Base-by-base conservation (phyloP, 2,797 vertebrate species). In the Serranus cabrilla region DNA sequence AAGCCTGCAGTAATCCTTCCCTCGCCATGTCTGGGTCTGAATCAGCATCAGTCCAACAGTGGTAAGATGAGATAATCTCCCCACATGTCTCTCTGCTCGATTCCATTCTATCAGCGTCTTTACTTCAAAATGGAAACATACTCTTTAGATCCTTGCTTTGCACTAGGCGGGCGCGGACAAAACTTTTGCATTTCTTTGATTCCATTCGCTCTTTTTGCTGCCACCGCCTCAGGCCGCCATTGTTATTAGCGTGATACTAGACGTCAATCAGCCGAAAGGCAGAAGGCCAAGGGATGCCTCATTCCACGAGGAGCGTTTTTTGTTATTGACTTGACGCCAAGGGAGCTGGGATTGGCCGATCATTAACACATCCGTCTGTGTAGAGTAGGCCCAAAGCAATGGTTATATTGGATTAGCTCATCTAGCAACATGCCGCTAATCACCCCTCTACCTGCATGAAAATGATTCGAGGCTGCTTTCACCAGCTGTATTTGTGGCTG, bases 1-100 rank as follows among this genome's bases (percentile, higher is more conserved):
- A 92, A 89, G 90, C 87, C 87, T 37, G 72, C 80, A 12, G 84
- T 92, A 92, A 91, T 91, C 92, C 87, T 74, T 69, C 71, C 74
- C 78, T 87, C 51, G 1, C 75, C 81, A 63, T 81, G 87, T 88
- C 85, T 87, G 71, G 64, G 85, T 82, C 77, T 85, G 85, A 90
- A 87, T 88, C 89, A 86, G 82, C 79, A 84, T 86, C 82, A 66
- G 76, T 79, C 84, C 84, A 59, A 78, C 75, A n/a, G 42, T 74
- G 64, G 81, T 85, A 81, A 83, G 56, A 91, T 78, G 90, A 90
- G 89, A 91, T 93, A 84, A 93, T 92, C 88, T 88, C 80, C 83
- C 68, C 76, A 80, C 77, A 54, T 82, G 81, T 83, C 80, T 80
- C 82, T 56, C 50, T 25, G 27, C 58, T 82, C 27, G 2, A 40